Conservation (phyloP, 2,888 invertebrate species). For the Drosophila merina region DNA sequence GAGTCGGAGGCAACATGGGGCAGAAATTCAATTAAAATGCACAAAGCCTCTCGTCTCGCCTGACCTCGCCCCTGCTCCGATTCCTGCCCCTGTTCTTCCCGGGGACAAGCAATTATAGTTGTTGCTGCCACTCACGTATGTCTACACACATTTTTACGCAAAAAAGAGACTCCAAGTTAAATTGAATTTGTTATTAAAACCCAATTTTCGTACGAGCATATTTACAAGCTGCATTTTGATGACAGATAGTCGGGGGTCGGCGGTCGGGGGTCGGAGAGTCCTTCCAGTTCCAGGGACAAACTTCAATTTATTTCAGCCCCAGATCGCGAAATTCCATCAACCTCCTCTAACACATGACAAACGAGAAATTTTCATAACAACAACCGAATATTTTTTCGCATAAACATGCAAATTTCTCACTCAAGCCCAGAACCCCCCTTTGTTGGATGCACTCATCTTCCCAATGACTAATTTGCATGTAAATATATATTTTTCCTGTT, state of each 20-base stretch:
- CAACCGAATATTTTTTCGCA: constrained; percentile 67
- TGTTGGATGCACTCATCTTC: constrained; percentile 34
- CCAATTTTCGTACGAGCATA: constrained; percentile 58
- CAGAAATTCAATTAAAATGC: constrained; percentile 75
- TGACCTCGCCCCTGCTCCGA: constrained; percentile 8
- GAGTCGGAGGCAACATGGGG: constrained; percentile 28
- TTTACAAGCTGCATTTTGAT: constrained; percentile 19
- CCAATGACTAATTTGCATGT: constrained; percentile 75
- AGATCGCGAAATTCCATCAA: constrained; percentile 53
- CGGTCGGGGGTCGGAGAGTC: neutral
- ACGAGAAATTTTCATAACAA: constrained; percentile 57
- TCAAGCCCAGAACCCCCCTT: constrained; percentile 33
- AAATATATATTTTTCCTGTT: constrained; percentile 57
- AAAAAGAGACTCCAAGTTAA: constrained; percentile 68
- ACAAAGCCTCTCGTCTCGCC: constrained; percentile 72
- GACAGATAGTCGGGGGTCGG: constrained; percentile 9
- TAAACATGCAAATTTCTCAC: constrained; percentile 77
- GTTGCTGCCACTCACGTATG: neutral
- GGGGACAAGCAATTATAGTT: constrained; percentile 43
- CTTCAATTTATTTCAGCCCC: constrained; percentile 41
- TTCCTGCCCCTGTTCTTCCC: neutral
- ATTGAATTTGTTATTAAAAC: constrained; percentile 75
- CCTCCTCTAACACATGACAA: constrained; percentile 12
- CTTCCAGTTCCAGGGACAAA: constrained; percentile 22
- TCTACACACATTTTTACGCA: constrained; percentile 55